These are phyloP conservation scores for Hipposideros armiger DNA, from an alignment of 2,113 vertebrate species.

Conservation along the genomic window DNA sequence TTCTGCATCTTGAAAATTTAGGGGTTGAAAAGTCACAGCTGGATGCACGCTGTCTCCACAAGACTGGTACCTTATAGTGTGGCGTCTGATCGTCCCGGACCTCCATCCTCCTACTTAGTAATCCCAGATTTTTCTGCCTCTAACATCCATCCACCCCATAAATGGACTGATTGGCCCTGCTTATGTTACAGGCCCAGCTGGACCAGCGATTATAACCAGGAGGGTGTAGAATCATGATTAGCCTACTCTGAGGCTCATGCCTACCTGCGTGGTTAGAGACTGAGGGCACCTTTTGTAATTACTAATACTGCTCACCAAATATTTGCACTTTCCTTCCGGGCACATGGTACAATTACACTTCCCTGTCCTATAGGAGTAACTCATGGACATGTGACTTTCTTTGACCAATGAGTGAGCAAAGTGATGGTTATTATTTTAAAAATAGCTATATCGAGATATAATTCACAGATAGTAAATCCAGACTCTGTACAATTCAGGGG, in stretches of 20 bases:
- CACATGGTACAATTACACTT: not conserved
- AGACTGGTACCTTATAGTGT: not conserved
- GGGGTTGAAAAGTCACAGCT: not conserved
- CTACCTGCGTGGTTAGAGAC: not conserved
- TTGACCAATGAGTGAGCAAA: slow-evolving; percentile 6
- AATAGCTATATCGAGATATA: not conserved
- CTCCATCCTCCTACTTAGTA: not conserved
- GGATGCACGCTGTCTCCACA: not conserved
- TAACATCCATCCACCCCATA: not conserved
- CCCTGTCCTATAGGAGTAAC: not conserved
- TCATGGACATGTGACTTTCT: not conserved
- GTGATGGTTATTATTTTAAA: not conserved
- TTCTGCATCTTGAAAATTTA: slow-evolving; percentile 16
- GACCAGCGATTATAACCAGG: not conserved
- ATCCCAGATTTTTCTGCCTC: not conserved
- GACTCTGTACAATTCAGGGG: not conserved
- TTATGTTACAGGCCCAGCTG: not conserved
- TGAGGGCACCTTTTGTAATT: not conserved
- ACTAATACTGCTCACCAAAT: not conserved
- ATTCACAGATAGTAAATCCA: not conserved
- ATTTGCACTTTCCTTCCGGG: not conserved
- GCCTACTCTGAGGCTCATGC: not conserved
- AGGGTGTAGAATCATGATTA: not conserved
- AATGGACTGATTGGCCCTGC: not conserved
- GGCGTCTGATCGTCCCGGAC: not conserved